Evolutionary conservation across 2,888 invertebrate genomes (phyloP).

Genomic region (Prosopocoilus inquinatus): DNA sequence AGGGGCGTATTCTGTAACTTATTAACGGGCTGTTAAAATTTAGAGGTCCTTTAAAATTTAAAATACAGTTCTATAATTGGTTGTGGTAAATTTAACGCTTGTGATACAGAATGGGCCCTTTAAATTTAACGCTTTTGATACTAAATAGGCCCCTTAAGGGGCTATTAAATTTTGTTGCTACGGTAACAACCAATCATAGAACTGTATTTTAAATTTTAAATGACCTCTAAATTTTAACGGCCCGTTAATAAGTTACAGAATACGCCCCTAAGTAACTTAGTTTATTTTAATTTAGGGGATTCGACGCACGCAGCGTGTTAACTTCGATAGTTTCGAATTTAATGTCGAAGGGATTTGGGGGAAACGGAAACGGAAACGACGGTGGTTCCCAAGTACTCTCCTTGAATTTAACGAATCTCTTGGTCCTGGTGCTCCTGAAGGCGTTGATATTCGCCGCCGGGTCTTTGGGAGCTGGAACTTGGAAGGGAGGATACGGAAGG

Average conservation of each 20-base stretch:
- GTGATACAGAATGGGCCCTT: slow-evolving; percentile 16
- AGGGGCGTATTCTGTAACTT: no score
- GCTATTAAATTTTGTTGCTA: no score
- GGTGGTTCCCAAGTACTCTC: slow-evolving; percentile 62
- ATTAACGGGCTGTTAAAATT: no score
- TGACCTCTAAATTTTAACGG: no score
- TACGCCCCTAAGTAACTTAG: no score
- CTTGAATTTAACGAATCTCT: slow-evolving; percentile 76
- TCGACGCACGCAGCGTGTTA: slow-evolving; percentile 43
- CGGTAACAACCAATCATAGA: no score
- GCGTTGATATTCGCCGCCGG: slow-evolving; percentile 80
- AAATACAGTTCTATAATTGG: no score
- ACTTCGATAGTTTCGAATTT: slow-evolving; percentile 42
- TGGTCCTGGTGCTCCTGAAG: slow-evolving; percentile 77
- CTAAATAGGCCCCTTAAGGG: no score
- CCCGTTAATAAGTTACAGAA: no score
- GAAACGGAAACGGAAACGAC: slow-evolving; percentile 25
- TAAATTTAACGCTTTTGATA: no score
- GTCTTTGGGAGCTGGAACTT: slow-evolving; percentile 70
- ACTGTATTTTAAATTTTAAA: no score
- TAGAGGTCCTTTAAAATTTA: no score
- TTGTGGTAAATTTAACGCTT: slow-evolving; percentile 20
- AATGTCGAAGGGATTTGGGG: slow-evolving; percentile 42
- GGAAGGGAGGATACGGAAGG: slow-evolving; percentile 56
- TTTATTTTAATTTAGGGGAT: slow-evolving; percentile 32